phyloP scores from a whole-genome alignment of 1,140 invertebrate species.

The Cydia pomonella region DNA sequence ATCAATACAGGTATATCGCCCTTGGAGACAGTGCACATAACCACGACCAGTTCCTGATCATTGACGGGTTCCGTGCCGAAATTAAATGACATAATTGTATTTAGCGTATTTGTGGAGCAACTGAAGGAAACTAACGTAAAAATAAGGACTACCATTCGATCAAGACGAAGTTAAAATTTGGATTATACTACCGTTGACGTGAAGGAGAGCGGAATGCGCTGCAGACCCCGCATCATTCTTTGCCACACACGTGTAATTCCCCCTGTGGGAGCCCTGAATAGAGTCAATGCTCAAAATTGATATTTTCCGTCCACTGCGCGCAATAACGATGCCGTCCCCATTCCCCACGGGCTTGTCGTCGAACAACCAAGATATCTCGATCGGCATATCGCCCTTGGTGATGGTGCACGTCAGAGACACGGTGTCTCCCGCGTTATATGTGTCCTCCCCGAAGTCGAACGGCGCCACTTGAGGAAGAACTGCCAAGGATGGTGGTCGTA shows the following conservation, averaged over 20 bases:
- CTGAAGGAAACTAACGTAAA: slow-evolving; percentile 61
- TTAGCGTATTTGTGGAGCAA: slow-evolving; percentile 84
- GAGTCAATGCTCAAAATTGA: slow-evolving; percentile 83
- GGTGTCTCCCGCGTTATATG: slow-evolving; percentile 82
- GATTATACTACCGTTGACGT: slow-evolving; percentile 77
- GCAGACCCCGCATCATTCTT: slow-evolving; percentile 80
- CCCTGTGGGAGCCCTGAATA: slow-evolving; percentile 75
- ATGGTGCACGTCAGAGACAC: slow-evolving; percentile 82
- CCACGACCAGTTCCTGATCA: slow-evolving; percentile 85
- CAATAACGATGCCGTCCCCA: slow-evolving; percentile 63
- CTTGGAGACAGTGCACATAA: slow-evolving; percentile 81
- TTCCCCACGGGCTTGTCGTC: slow-evolving; percentile 44
- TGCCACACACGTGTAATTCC: slow-evolving; percentile 83
- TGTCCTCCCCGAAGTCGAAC: slow-evolving; percentile 84
- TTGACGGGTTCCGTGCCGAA: slow-evolving; percentile 84
- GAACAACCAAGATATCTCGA: slow-evolving; percentile 84
- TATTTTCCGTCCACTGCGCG: slow-evolving; percentile 78
- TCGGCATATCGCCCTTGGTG: slow-evolving; percentile 85
- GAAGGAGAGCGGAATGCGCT: slow-evolving; percentile 59
- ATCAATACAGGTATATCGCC: slow-evolving; percentile 80
- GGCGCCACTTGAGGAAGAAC: slow-evolving; percentile 84
- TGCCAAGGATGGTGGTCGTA: slow-evolving; percentile 49
- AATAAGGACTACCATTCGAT: slow-evolving; percentile 31
- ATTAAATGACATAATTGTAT: slow-evolving; percentile 83
- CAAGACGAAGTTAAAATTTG: neutral